Base-by-base conservation (phyloP, 2,797 vertebrate genomes). In the Atherinosoma microstoma region DNA sequence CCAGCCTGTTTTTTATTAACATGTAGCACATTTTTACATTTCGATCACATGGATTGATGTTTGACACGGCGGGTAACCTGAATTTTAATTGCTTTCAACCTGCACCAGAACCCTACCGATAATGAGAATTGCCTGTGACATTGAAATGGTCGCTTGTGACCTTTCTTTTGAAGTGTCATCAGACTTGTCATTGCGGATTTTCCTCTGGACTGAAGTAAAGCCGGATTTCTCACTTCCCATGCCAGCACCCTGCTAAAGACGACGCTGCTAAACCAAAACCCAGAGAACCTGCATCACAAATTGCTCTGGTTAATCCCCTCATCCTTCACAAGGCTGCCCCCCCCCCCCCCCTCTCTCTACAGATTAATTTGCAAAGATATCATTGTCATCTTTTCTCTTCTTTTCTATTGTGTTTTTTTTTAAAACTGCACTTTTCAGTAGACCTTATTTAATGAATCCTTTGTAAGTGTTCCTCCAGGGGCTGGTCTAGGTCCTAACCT, bases 101-200 rank as follows among this genome's bases (percentile, higher is more conserved):
- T 75, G 60, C 83, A 63, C 11, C 36, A 60, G 64, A 69, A 49
- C 64, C 62, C 53, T 62, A 65, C 70, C 67, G 81, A 75, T 80
- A 84, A 88, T 56, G 63, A 87, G 67, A 51, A 75, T 75, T 72
- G 64, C 66, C 76, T 66, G 71, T 73, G 88, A 87, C 85, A 86
- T 70, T 86, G 70, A 84, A 81, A 86, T 51, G 64, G 84, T 66
- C 70, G 74, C 73, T 84, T 76, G 67, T 89, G 89, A 91, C 91
- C 89, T 91, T 89, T 88, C 45, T 58, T 88, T 89, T 89, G 75
- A 89, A 77, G 87, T 87, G 78, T 80, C 80, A 81, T 89, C 88
- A 80, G 79, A 69, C 77, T 78, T 85, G 86, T 91, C 84, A 76
- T 79, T 70, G 54, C 32, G 69, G 66, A 88, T 93, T 90, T 86